Percentiles rank a stretch among this genome's conserved stretches.
phyloP scores from a whole-genome alignment of 2,113 vertebrate species.

The Tragelaphus strepsiceros region DNA sequence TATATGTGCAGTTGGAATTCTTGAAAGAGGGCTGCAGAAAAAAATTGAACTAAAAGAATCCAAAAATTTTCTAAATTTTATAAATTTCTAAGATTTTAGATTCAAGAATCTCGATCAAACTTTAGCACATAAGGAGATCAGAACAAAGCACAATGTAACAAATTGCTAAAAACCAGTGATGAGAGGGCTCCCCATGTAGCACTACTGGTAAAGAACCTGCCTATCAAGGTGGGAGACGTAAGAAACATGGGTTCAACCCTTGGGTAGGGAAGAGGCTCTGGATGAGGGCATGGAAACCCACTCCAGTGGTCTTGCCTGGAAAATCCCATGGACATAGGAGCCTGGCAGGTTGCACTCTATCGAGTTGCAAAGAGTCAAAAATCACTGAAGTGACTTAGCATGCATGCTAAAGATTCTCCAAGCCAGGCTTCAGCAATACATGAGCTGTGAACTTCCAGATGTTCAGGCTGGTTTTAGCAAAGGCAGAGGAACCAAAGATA shows the following conservation, averaged over 20 bases:
- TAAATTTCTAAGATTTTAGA: neutral
- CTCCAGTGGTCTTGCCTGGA: neutral
- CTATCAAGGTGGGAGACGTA: neutral
- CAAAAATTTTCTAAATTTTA: neutral
- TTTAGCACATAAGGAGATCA: neutral
- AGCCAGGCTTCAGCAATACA: neutral
- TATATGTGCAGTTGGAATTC: neutral
- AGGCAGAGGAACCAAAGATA: neutral
- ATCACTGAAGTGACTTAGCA: neutral
- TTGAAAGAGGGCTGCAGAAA: neutral
- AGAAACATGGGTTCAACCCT: neutral
- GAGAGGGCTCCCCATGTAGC: neutral
- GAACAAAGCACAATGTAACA: neutral
- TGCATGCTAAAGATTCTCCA: neutral
- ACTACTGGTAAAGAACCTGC: neutral
- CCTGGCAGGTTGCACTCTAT: neutral
- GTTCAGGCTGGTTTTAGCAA: neutral
- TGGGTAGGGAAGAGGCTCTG: neutral
- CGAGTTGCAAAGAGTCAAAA: accelerated
- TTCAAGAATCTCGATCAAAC: neutral
- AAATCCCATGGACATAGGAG: neutral
- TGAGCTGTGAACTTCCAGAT: neutral
- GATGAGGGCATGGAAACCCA: neutral
- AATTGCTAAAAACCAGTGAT: neutral
- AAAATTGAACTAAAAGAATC: neutral